These are phyloP conservation scores for Sakesphorus luctuosus DNA, from an alignment of 2,113 vertebrate species.

Conservation along the genomic window DNA sequence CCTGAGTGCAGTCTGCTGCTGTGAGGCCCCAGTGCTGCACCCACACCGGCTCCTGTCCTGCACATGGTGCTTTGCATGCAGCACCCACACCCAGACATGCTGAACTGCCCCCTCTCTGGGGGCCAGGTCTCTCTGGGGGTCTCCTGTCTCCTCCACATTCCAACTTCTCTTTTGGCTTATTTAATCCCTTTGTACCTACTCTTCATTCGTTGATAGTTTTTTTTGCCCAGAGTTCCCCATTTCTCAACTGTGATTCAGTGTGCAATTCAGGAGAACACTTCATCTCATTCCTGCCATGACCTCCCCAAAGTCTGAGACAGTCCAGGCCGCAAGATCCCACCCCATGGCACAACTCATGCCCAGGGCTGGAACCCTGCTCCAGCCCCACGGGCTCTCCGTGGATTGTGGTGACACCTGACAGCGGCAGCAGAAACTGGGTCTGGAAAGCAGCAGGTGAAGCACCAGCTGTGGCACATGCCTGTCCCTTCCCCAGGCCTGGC, in stretches of 20 bases:
- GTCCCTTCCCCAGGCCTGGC: rapidly evolving
- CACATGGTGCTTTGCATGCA: neutral
- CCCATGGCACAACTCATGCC: neutral
- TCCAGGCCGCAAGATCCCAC: neutral
- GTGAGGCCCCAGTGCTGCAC: no score
- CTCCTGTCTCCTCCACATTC: neutral
- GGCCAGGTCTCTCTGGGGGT: neutral
- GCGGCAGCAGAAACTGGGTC: neutral
- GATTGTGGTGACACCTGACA: neutral
- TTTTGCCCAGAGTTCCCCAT: neutral
- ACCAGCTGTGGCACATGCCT: rapidly evolving
- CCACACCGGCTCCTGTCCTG: neutral
- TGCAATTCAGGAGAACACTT: neutral
- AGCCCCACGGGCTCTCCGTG: neutral
- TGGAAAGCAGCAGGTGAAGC: neutral
- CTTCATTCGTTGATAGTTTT: neutral
- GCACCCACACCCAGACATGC: neutral
- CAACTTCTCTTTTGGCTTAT: neutral
- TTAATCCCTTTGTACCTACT: neutral
- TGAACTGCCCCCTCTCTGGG: rapidly evolving
- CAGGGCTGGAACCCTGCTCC: neutral
- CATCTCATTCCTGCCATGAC: neutral
- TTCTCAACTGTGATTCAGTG: neutral
- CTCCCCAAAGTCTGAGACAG: neutral
- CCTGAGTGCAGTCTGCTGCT: neutral